Evolutionary conservation across 2,888 invertebrate species (phyloP).

Genomic region (Sinhomidia bicolor): DNA sequence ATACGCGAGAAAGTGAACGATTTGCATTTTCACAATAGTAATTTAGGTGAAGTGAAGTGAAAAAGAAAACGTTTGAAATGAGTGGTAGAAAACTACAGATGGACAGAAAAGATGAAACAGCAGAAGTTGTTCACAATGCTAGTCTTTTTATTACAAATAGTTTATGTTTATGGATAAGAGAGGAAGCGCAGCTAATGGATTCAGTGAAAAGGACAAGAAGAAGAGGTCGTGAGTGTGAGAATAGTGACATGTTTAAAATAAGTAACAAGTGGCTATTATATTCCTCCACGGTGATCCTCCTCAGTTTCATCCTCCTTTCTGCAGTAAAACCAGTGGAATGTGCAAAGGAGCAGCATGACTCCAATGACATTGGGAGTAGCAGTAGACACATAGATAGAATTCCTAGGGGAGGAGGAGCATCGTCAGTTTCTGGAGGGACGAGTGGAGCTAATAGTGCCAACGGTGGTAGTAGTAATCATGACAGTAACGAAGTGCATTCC

Average conservation of each 20-base stretch:
- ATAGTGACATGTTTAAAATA: neutral
- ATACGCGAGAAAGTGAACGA: neutral
- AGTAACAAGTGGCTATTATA: constrained; percentile 70
- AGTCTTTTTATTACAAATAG: neutral
- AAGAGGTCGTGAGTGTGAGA: neutral
- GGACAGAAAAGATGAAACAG: neutral
- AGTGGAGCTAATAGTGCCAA: neutral
- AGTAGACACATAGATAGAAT: constrained; percentile 54
- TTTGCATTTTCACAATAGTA: neutral
- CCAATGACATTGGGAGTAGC: constrained; percentile 46
- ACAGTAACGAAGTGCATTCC: constrained; percentile 74
- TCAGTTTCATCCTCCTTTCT: constrained; percentile 64
- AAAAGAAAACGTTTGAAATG: neutral
- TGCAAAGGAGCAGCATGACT: constrained; percentile 46
- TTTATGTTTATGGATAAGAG: neutral
- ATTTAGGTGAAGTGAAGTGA: neutral
- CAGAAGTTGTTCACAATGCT: neutral
- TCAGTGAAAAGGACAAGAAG: constrained; percentile 22
- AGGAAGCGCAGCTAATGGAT: neutral
- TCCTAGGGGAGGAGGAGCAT: constrained; percentile 14
- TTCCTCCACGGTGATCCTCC: constrained; percentile 66
- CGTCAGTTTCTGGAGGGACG: neutral
- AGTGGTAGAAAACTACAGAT: neutral
- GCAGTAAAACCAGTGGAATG: constrained; percentile 54
- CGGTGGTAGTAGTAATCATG: constrained; percentile 36